Conservation (phyloP, 2,113 vertebrate genomes). For the Dissostichus mawsoni region DNA sequence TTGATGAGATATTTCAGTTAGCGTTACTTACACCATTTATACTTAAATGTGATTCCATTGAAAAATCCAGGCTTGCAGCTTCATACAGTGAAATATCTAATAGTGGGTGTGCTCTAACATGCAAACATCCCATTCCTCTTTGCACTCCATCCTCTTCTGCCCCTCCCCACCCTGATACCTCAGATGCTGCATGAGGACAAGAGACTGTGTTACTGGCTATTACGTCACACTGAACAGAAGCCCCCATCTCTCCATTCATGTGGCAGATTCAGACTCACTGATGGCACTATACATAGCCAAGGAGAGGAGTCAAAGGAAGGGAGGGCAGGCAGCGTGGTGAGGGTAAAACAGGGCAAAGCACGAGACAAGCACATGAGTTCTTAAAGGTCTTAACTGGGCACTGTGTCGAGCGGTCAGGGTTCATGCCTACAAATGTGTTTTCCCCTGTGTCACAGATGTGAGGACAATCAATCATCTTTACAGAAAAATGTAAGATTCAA, state of each 20-base stretch:
- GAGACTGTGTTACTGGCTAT: slow-evolving; percentile 63
- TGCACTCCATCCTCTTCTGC: slow-evolving; percentile 2
- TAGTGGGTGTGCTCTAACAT: slow-evolving; percentile 9
- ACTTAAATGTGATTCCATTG: not conserved
- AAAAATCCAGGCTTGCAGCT: not conserved
- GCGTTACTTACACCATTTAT: not conserved
- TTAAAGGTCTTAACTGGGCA: not conserved
- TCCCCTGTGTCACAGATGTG: not conserved
- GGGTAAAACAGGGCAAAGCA: slow-evolving; percentile 34
- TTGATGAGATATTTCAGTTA: not conserved
- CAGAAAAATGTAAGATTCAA: no score
- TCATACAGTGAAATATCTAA: not conserved
- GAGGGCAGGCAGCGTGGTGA: not conserved
- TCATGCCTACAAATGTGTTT: not conserved
- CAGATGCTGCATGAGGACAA: slow-evolving; percentile 64
- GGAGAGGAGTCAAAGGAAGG: slow-evolving; percentile 19
- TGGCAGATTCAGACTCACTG: slow-evolving; percentile 61
- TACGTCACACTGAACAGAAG: slow-evolving; percentile 69
- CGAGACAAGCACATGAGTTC: not conserved
- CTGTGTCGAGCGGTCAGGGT: not conserved
- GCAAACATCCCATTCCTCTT: slow-evolving; percentile 28
- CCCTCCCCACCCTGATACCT: not conserved
- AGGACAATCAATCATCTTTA: not conserved
- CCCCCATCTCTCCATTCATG: slow-evolving; percentile 60
- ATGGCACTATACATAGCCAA: slow-evolving; percentile 45